Conservation (phyloP, 2,113 vertebrate genomes). For the Anas platyrhynchos region DNA sequence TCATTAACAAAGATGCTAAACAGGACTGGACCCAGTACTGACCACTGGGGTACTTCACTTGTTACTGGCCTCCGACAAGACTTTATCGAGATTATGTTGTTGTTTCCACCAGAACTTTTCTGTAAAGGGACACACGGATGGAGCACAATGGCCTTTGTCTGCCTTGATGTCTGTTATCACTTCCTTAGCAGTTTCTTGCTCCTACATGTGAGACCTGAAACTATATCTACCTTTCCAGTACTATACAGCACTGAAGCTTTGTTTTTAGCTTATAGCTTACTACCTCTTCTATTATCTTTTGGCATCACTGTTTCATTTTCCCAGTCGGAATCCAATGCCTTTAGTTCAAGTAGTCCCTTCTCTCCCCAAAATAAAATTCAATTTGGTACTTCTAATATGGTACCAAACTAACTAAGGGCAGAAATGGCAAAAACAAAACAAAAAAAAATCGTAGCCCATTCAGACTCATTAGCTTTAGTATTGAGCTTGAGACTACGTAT, state of each 20-base stretch:
- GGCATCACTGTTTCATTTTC: not conserved
- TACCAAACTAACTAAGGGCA: not conserved
- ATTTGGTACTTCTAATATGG: accelerated
- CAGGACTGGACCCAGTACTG: no score
- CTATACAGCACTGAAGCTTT: not conserved
- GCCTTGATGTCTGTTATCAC: not conserved
- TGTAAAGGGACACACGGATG: not conserved
- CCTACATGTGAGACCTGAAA: not conserved
- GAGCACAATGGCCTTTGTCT: not conserved
- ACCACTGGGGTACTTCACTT: not conserved
- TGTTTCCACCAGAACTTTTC: not conserved
- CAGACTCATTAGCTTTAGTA: not conserved
- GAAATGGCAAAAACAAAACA: not conserved
- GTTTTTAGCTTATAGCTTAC: not conserved
- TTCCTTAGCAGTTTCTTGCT: not conserved
- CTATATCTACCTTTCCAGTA: not conserved
- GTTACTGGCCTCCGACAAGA: not conserved
- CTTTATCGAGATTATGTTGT: not conserved
- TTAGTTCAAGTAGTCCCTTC: not conserved
- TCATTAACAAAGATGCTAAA: not conserved
- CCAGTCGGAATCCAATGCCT: not conserved
- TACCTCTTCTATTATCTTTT: not conserved
- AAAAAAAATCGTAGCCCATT: not conserved
- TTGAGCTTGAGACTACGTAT: not conserved
- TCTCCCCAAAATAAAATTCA: not conserved